These are phyloP conservation scores for Pediacus dermestoides DNA, from an alignment of 2,888 invertebrate genomes.

Conservation along the genomic window DNA sequence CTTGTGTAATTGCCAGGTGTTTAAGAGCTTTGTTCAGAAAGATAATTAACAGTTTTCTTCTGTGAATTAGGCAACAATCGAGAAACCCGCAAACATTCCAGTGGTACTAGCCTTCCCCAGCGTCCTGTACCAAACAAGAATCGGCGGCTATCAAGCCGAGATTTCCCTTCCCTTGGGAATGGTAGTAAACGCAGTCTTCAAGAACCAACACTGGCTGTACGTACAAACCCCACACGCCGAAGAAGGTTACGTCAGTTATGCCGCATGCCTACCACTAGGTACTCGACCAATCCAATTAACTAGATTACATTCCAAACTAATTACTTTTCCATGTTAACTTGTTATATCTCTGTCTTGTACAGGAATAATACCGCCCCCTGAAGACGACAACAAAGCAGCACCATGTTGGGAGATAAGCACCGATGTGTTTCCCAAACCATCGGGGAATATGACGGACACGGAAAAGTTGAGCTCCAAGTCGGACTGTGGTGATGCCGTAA, in stretches of 20 bases:
- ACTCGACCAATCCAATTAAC: conserved; percentile 10
- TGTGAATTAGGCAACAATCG: conserved; percentile 68
- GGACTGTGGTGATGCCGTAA: conserved; percentile 59
- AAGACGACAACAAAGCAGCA: conserved; percentile 54
- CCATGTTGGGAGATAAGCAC: conserved; percentile 81
- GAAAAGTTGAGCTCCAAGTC: conserved; percentile 66
- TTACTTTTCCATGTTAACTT: conserved; percentile 3
- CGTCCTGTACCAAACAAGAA: conserved; percentile 69
- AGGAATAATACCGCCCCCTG: conserved; percentile 48
- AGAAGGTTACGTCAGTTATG: conserved; percentile 77
- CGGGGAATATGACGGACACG: conserved; percentile 77
- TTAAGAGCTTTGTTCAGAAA: no score
- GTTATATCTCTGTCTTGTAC: no score
- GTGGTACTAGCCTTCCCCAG: conserved; percentile 75
- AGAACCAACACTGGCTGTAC: conserved; percentile 80
- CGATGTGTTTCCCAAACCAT: conserved; percentile 76
- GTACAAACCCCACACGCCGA: conserved; percentile 82
- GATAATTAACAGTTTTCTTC: no score
- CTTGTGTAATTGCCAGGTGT: no score
- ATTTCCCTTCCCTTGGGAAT: conserved; percentile 73
- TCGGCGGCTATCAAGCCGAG: conserved; percentile 66
- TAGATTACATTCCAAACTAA: background rate
- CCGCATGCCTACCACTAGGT: conserved; percentile 74
- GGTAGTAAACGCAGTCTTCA: conserved; percentile 83
- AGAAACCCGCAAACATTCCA: conserved; percentile 80